These are phyloP conservation scores for Palythoa grandis DNA, from an alignment of 92 coral and sea anemone genomes.

Conservation along the genomic window DNA sequence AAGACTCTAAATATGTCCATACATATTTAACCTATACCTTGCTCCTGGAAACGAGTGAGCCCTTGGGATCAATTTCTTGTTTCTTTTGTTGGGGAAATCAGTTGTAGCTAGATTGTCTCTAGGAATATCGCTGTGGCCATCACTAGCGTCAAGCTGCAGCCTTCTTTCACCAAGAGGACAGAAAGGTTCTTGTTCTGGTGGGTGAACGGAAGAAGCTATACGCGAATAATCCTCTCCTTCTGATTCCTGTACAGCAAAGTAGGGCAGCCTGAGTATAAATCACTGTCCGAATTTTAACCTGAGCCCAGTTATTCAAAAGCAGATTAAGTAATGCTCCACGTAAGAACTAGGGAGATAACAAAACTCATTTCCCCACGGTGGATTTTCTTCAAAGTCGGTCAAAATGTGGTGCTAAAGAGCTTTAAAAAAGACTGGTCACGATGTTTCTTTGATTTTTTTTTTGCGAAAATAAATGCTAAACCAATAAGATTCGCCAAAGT, in stretches of 20 bases:
- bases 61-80: constrained; percentile 23
- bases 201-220: background rate
- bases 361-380: too few species aligned
- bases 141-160: background rate
- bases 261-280: background rate
- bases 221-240: constrained; percentile 33
- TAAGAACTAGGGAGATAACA: too few species aligned
- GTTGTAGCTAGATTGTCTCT: background rate
- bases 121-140: background rate
- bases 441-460: too few species aligned
- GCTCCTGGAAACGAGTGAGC: constrained; percentile 42
- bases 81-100: background rate
- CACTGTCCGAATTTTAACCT: background rate
- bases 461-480: too few species aligned
- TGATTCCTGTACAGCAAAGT: background rate
- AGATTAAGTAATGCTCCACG: too few species aligned
- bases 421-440: too few species aligned
- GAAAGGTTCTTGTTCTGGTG: background rate
- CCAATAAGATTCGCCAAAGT: too few species aligned
- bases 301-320: background rate
- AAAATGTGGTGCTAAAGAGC: too few species aligned
- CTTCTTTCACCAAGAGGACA: background rate
- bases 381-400: too few species aligned
- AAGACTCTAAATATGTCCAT: too few species aligned
- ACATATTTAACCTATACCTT: background rate